phyloP scores from a whole-genome alignment of 1,140 invertebrate species.

The Phthorimaea operculella region DNA sequence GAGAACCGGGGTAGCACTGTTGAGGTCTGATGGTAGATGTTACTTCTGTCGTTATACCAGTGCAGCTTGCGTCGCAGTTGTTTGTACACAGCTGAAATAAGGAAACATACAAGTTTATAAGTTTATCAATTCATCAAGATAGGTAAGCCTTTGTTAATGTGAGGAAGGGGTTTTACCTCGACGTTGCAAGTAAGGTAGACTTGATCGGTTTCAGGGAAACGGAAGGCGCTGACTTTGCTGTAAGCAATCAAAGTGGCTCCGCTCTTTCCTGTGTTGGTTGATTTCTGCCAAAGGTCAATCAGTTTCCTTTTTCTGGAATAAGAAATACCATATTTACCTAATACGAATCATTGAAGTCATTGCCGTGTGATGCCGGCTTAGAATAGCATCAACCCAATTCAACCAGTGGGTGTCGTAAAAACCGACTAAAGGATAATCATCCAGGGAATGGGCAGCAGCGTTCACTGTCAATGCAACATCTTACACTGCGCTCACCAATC shows the following conservation, averaged over 20 bases:
- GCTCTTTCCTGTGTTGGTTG: slow-evolving; percentile 67
- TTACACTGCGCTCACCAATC: too few relatives aligned
- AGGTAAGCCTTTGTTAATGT: neutral
- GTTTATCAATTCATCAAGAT: slow-evolving; percentile 1
- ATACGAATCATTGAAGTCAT: too few relatives aligned
- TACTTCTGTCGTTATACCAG: slow-evolving; percentile 36
- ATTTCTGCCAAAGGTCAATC: slow-evolving; percentile 74
- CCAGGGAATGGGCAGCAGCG: too few relatives aligned
- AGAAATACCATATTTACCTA: neutral
- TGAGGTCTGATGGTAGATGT: slow-evolving; percentile 33
- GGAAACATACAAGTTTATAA: slow-evolving; percentile 10
- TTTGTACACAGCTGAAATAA: slow-evolving; percentile 54
- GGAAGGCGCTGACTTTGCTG: slow-evolving; percentile 77
- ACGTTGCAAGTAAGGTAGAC: slow-evolving; percentile 81
- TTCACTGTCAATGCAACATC: too few relatives aligned
- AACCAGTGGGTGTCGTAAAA: too few relatives aligned
- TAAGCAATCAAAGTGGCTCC: slow-evolving; percentile 74
- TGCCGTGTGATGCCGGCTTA: too few relatives aligned
- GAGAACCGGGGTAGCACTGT: slow-evolving; percentile 48
- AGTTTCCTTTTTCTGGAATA: slow-evolving; percentile 73
- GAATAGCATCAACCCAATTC: too few relatives aligned
- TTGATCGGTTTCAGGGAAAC: slow-evolving; percentile 78
- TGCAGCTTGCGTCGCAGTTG: slow-evolving; percentile 49
- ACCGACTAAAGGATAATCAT: too few relatives aligned
- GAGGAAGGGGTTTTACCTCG: slow-evolving; percentile 61